Base-by-base conservation (phyloP, 1,140 invertebrate genomes). In the Danaus plexippus region DNA sequence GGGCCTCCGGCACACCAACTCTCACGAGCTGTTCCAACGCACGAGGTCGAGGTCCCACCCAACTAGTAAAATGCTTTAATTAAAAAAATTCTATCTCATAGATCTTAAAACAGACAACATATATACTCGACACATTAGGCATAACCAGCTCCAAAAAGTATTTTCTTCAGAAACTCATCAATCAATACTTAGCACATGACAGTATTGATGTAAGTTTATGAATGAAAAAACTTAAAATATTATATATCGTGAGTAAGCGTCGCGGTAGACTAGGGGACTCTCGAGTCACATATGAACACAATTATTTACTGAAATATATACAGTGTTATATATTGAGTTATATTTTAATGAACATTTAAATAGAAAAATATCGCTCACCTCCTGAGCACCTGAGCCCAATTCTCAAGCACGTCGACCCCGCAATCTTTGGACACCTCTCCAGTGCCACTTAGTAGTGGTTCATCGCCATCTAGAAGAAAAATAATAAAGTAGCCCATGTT, bases 371-470 rank as follows among this genome's bases (percentile, higher is more conserved):
- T 9, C 0, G 44, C 83, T 93, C 95, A 99, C 85, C 92, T 93
- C 12, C 90, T 90, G 12, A 99, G 80, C 22, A 98, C 93, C 78
- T 97, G 96, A 55, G 92, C 92, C 98, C 98, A 99, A 61, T 93
- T 94, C 44, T 94, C 94, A 12, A 99, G 87, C 56, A 98, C 95
- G 67, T 94, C 94, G 73, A 96, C 95, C 0, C 94, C 94, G 71
- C 97, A 98, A 73, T 99, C 97, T 80, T 98, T 98, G 3, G 96
- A 97, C 2, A 99, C 97, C 75, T 95, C 91, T 0, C 98, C 98
- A 11, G 96, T 98, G 9, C 98, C 98, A 86, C 96, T 98, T 6
- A 98, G 88, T 60, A 99, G 86, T 0, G 97, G 97, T 77, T 99
- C 98, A 87, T 99, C 98, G 51, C 94, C 95, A 91, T 96, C 94